These are phyloP conservation scores for Entomobrya proxima DNA, from an alignment of 2,888 invertebrate species.

Conservation along the genomic window DNA sequence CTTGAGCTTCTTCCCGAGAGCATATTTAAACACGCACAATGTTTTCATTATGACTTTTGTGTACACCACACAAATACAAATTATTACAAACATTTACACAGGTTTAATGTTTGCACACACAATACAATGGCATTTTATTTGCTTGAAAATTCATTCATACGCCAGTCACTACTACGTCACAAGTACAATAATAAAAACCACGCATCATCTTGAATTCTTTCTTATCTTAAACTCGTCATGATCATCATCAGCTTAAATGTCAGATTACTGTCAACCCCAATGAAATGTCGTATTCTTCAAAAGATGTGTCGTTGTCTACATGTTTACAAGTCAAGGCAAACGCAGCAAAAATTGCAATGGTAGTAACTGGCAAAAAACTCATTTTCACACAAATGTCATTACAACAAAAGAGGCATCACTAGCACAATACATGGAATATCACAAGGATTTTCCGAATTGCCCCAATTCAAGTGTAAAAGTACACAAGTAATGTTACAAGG, in stretches of 20 bases:
- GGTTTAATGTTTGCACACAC: constrained; percentile 38
- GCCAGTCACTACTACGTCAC: not conserved
- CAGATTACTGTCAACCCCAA: constrained; percentile 23
- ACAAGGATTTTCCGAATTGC: constrained; percentile 7
- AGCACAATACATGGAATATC: not conserved
- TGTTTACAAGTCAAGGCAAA: not conserved
- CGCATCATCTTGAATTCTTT: no score
- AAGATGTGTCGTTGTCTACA: not conserved
- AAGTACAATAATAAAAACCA: no score
- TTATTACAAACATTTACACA: constrained; percentile 26
- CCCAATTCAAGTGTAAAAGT: no score
- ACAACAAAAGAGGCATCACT: not conserved
- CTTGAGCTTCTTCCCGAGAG: not conserved
- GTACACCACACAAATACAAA: no score
- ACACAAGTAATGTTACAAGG: no score
- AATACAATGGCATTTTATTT: constrained; percentile 12
- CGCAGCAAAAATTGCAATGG: not conserved
- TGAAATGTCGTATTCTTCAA: constrained; percentile 1
- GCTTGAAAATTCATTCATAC: not conserved
- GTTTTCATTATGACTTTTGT: no score
- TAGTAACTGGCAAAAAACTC: not conserved
- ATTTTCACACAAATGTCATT: constrained; percentile 13
- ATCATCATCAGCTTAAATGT: constrained; percentile 12
- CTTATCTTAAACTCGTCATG: not conserved
- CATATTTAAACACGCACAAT: no score